phyloP scores from a whole-genome alignment of 2,113 vertebrate species.

The Gallinago undulata region DNA sequence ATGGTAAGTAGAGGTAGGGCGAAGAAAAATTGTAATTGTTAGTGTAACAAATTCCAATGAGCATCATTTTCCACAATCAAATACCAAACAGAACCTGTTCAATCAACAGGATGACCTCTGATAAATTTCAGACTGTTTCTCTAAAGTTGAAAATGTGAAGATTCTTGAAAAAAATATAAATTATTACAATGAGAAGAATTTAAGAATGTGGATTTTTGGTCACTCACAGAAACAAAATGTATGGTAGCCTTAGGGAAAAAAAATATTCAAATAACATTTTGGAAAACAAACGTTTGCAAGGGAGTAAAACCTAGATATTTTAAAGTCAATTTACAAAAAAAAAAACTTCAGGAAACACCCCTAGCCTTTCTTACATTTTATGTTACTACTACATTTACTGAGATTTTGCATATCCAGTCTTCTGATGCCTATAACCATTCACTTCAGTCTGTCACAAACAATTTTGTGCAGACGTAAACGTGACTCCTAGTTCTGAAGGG shows the following conservation, averaged over 20 bases:
- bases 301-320: background rate
- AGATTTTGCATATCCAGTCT: background rate
- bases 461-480: background rate
- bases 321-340: background rate
- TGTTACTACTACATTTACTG: background rate
- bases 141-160: background rate
- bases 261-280: background rate
- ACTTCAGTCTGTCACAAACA: background rate
- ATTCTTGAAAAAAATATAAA: background rate
- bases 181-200: background rate
- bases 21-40: background rate
- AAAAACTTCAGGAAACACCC: background rate
- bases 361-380: background rate
- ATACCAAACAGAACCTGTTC: background rate
- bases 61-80: background rate
- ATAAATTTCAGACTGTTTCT: background rate
- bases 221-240: background rate
- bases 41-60: background rate
- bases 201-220: background rate
- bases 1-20: background rate
- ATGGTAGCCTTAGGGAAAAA: background rate
- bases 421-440: background rate
- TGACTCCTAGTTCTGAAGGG: background rate
- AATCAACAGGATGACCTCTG: background rate
- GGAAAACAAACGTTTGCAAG: background rate